Percentiles rank a stretch among this genome's conserved stretches.
Conservation (phyloP, 2,113 vertebrate genomes). For the Octodon degus region DNA sequence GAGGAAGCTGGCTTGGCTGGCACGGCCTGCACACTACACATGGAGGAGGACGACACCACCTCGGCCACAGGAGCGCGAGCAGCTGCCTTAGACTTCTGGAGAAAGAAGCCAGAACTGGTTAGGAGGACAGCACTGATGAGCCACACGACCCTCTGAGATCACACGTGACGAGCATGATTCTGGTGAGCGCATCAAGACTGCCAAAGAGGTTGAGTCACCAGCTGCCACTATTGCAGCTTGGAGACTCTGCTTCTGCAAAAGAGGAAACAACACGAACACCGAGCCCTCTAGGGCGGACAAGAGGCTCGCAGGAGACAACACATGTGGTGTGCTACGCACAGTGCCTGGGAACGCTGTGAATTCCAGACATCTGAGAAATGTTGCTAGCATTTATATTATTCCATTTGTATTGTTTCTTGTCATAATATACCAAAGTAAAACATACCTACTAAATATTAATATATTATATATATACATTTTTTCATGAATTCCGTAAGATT, state of each 20-base stretch:
- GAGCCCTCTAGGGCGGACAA: not conserved
- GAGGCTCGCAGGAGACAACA: not conserved
- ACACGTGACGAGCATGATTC: not conserved
- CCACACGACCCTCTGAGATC: not conserved
- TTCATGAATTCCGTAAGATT: not conserved
- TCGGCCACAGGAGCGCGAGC: not conserved
- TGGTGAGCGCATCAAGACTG: not conserved
- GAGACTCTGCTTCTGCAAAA: slow-evolving; percentile 19
- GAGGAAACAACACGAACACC: not conserved
- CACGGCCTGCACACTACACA: slow-evolving; percentile 79
- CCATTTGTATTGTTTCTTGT: not conserved
- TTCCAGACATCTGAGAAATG: not conserved
- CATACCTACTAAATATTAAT: not conserved
- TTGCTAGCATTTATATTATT: not conserved
- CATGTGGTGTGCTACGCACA: not conserved
- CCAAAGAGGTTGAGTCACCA: no score
- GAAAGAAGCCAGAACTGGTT: not conserved
- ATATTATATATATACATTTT: not conserved
- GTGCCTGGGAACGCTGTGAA: not conserved
- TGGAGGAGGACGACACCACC: slow-evolving; percentile 65
- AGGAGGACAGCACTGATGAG: not conserved
- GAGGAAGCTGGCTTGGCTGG: slow-evolving; percentile 49
- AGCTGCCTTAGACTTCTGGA: slow-evolving; percentile 39
- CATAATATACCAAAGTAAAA: not conserved
- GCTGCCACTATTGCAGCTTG: not conserved